Evolutionary conservation across 2,113 vertebrate genomes (phyloP).

Genomic region (Chrysemys picta): DNA sequence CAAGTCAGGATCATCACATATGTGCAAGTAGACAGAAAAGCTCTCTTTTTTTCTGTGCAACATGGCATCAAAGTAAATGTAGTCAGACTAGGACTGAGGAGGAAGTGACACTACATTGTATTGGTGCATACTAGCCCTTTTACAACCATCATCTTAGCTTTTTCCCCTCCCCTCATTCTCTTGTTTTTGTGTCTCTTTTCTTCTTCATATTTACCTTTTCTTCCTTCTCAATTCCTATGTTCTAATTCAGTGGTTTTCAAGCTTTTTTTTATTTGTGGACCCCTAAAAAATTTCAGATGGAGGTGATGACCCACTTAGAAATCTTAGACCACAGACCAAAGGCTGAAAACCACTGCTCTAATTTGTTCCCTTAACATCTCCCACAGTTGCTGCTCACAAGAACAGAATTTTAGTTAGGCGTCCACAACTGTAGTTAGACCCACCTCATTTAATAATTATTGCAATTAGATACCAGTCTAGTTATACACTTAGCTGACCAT

Average conservation of each 20-base stretch:
- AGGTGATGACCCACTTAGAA: too few species aligned
- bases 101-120: not conserved
- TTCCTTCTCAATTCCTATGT: not conserved
- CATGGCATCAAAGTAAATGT: not conserved
- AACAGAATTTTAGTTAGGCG: not conserved
- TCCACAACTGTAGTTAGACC: not conserved
- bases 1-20: rapidly evolving
- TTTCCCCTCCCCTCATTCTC: not conserved
- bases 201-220: too few species aligned
- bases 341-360: too few species aligned
- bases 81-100: not conserved
- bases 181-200: not conserved
- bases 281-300: too few species aligned
- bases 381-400: not conserved
- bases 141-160: not conserved
- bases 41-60: not conserved
- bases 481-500: not conserved
- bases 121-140: not conserved
- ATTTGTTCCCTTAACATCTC: not conserved
- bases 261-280: too few species aligned
- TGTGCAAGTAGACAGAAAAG: not conserved
- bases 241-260: too few species aligned
- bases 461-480: not conserved
- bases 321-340: too few species aligned
- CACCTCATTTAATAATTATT: not conserved